Base-by-base conservation (phyloP, 2,888 invertebrate genomes). In the Netelia melanura region DNA sequence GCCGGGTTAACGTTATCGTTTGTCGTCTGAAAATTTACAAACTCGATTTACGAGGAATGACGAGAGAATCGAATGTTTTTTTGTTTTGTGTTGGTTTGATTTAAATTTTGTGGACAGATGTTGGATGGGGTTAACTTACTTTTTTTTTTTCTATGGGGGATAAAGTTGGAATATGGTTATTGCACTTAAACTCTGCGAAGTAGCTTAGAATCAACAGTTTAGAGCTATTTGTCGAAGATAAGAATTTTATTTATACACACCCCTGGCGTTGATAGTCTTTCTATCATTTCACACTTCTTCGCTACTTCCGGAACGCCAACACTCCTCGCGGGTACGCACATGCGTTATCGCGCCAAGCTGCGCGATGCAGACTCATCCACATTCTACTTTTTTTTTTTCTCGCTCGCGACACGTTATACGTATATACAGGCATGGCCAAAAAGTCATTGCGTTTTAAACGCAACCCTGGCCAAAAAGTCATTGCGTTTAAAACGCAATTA, bases 231-330 rank as follows among this genome's bases (percentile, higher is more conserved):
- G 82, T 76, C 76, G 71, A 67, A 76, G 85, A 85, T 85, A 85
- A 85, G 65, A 43, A 78, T 44, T 82, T 85, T 85, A 85, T 85
- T 82, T 85, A 82, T 85, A 85, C 65, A 54, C 58, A 58, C 75
- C 85, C 48, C 62, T 30, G 52, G 64, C 65, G 78, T 72, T 68
- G 82, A 85, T 85, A 85, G 74, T 65, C 75, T 83, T 85, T 86
- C 79, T 85, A 86, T 87, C 86, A 58, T 86, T 84, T 81, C 58
- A 79, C 82, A 78, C 77, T 78, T 86, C 79, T 84, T 87, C 81
- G 84, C 72, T 84, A 88, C 86, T 87, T 88, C 87, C 88, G 87
- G 85, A 88, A 86, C 87, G 88, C 88, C 85, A 85, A 88, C 87
- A 83, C 75, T 62, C 72, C 64, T 30, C 30, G 86, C 65, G 76